Evolutionary conservation across 1,140 invertebrate genomes (phyloP), one percentile per base, ranked within the genome.

Genomic region (Bombus superbus): DNA sequence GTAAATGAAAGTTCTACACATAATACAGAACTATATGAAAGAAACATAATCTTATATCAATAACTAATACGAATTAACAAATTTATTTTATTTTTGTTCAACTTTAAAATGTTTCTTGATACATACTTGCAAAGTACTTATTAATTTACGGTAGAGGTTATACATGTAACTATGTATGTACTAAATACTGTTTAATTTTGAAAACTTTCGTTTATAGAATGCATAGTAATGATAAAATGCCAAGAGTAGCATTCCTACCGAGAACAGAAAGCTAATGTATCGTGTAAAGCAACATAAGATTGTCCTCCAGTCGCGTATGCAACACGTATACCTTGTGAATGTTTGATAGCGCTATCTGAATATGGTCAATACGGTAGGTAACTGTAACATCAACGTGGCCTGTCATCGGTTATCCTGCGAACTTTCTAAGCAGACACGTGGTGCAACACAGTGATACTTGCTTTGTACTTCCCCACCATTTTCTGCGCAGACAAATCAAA

Each of bases 301-400:
- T 35, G 87, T 88, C 83, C 89, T 93, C 93, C 93, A 94, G 90
- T 94, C 85, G 85, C 91, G 90, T 92, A 90, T 90, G 88, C 91
- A 92, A 94, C 92, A 94, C 93, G 92, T 94, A 93, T 93, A 89
- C 91, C 91, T 92, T 85, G 83, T 94, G 89, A 92, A 94, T 93
- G 88, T 92, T 93, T 94, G 86, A 93, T 92, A 76, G 87, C 81
- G 62, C 42, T 78, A 78, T 59, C 88, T 89, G 87, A 89, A 91
- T 68, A 76, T 88, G 89, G 91, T 91, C 88, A 89, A 92, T 92
- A 86, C 86, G 81, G 89, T 86, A 89, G 89, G 74, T 91, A 93
- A 92, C 91, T 93, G 91, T 92, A 89, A 93, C 92, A 91, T 73
- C 92, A 92, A 92, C 92, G 90, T 93, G 92, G 91, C 91, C 82